Conservation (phyloP, 2,888 invertebrate species). For the Malthinus seriepunctatus region DNA sequence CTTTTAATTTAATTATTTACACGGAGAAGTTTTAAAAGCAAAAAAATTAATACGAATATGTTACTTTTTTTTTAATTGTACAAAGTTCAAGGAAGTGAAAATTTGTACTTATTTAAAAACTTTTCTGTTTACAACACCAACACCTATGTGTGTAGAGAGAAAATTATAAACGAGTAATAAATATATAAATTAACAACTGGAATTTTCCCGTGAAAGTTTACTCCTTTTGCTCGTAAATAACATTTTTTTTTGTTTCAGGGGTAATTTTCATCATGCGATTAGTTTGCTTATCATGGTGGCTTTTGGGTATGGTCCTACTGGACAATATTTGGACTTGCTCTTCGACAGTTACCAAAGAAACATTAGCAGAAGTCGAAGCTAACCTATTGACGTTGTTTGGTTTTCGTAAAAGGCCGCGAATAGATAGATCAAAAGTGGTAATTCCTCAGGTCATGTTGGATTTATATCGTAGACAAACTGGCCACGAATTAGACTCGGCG, state of each 20-base stretch:
- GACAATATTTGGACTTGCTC: slow-evolving; percentile 35
- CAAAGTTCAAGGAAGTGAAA: slow-evolving; percentile 18
- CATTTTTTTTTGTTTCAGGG: slow-evolving; percentile 42
- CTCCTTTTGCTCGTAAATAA: not conserved
- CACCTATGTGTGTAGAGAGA: too few relatives aligned
- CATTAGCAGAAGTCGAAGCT: slow-evolving; percentile 56
- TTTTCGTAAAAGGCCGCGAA: slow-evolving; percentile 58
- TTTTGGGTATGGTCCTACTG: slow-evolving; percentile 43
- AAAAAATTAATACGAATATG: slow-evolving; percentile 15
- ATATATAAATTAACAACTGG: not conserved
- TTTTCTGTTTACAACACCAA: not conserved
- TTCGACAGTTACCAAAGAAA: slow-evolving; percentile 44
- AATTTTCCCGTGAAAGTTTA: not conserved
- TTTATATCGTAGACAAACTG: slow-evolving; percentile 72
- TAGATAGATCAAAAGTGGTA: slow-evolving; percentile 57
- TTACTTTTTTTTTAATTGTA: slow-evolving; percentile 10
- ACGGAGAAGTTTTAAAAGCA: slow-evolving; percentile 22
- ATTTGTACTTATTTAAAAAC: not conserved
- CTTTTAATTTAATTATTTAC: slow-evolving; percentile 20
- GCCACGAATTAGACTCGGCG: slow-evolving; percentile 65
- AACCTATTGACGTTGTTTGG: slow-evolving; percentile 67
- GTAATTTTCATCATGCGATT: slow-evolving; percentile 52
- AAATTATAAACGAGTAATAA: too few relatives aligned
- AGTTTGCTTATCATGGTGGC: slow-evolving; percentile 46
- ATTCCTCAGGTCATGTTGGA: slow-evolving; percentile 82